Conservation (phyloP, 2,113 vertebrate genomes). For the Saguinus midas region DNA sequence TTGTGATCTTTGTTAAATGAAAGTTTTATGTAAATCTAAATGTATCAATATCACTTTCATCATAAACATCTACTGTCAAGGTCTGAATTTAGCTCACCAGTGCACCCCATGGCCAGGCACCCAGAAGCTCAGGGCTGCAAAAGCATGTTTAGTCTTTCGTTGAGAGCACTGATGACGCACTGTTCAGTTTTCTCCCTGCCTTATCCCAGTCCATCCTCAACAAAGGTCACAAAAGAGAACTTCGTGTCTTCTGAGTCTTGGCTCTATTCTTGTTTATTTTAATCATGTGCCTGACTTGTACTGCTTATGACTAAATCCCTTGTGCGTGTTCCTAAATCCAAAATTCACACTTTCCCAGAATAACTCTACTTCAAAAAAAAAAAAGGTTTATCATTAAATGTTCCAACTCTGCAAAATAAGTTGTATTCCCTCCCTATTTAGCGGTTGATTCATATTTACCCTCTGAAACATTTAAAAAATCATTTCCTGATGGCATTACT, state of each 20-base stretch:
- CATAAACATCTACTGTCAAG: neutral
- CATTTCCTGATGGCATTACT: constrained; percentile 69
- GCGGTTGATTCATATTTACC: constrained; percentile 23
- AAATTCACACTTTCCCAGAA: constrained; percentile 64
- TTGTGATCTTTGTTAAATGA: neutral
- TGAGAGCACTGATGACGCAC: accelerated
- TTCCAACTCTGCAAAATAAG: constrained; percentile 50
- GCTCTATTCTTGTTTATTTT: constrained; percentile 39
- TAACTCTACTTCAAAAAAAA: neutral
- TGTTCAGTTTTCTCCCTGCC: neutral
- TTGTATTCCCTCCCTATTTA: constrained; percentile 11
- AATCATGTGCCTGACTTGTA: neutral
- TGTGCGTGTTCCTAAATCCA: constrained; percentile 12
- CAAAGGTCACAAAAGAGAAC: neutral
- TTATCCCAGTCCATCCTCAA: neutral
- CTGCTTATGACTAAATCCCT: neutral
- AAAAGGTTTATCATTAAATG: neutral
- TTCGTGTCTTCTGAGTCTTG: neutral
- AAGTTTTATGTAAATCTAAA: constrained; percentile 36
- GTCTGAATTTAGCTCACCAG: constrained; percentile 56
- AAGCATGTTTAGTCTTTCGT: neutral
- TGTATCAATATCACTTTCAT: neutral
- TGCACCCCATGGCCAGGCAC: neutral
- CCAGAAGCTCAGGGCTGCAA: neutral
- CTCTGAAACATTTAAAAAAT: constrained; percentile 66